Evolutionary conservation across 1,140 invertebrate genomes (phyloP), one percentile per base, ranked within the genome.

Genomic region (Littorina saxatilis): DNA sequence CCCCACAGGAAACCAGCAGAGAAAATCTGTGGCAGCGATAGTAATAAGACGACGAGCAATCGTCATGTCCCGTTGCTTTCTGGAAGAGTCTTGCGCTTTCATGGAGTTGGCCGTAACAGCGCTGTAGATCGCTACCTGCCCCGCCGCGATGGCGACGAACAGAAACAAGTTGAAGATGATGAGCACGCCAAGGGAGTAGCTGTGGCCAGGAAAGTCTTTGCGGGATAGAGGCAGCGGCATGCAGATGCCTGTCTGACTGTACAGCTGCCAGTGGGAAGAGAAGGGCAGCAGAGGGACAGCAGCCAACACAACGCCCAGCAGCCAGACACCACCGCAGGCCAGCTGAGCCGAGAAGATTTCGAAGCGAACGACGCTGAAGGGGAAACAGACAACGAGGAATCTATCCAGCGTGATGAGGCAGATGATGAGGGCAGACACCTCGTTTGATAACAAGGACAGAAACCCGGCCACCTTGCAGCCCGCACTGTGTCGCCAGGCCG

Each of bases 381-480:
- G 88, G 72, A 85, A 90, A 17, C 85, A 82, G 50, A 90, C 80
- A 20, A 81, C 83, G 1, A 88, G 85, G 5, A 87, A 89, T 3
- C 88, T n/a, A n/a, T n/a, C n/a, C n/a, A n/a, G n/a, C n/a, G n/a
- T n/a, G n/a, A n/a, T n/a, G n/a, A n/a, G n/a, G n/a, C n/a, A n/a
- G n/a, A n/a, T n/a, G n/a, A n/a, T n/a, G n/a, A n/a, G n/a, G n/a
- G n/a, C n/a, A n/a, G n/a, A n/a, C n/a, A n/a, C n/a, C n/a, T n/a
- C n/a, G n/a, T n/a, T n/a, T n/a, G n/a, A n/a, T n/a, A n/a, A 58
- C 2, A 85, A 85, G 20, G 86, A 80, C 17, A 89, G 39, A 37
- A 89, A 82, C 4, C 89, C 89, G 15, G 88, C 87, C 20, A 85
- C 2, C 55, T 83, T 74, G 73, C 89, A 90, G 7, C 74, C 32